Percentiles rank a stretch among this genome's conserved stretches.
These are phyloP conservation scores for Chelon labrosus DNA, from an alignment of 2,797 vertebrate genomes.

Conservation along the genomic window DNA sequence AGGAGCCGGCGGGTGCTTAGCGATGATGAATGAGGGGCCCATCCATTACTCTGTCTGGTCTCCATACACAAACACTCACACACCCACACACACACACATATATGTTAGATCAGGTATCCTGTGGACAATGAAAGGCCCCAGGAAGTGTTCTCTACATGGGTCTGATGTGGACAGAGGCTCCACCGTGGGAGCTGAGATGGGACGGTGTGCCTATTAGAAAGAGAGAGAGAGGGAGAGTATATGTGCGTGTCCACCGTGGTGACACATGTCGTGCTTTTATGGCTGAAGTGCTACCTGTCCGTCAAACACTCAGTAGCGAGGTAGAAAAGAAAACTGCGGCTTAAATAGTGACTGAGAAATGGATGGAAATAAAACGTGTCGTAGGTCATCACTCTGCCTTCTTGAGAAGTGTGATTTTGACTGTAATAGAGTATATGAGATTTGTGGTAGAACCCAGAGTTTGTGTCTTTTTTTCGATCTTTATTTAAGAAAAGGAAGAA, in stretches of 20 bases:
- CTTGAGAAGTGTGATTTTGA: too few species aligned
- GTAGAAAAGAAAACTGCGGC: neutral
- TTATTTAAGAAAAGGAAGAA: too few species aligned
- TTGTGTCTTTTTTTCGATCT: neutral
- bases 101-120: slow-evolving; percentile 66
- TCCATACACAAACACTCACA: slow-evolving; percentile 41
- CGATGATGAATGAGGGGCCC: slow-evolving; percentile 62
- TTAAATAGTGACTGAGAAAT: neutral
- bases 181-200: slow-evolving; percentile 23
- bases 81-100: slow-evolving; percentile 39
- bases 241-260: slow-evolving; percentile 5
- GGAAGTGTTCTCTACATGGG: slow-evolving; percentile 42
- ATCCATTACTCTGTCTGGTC: slow-evolving; percentile 52
- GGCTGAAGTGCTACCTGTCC: slow-evolving; percentile 38
- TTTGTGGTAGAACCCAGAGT: neutral
- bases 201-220: slow-evolving; percentile 10
- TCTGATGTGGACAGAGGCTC: slow-evolving; percentile 43
- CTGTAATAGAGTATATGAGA: too few species aligned
- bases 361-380: too few species aligned
- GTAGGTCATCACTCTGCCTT: too few species aligned
- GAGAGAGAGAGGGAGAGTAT: neutral
- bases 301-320: slow-evolving; percentile 7
- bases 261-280: slow-evolving; percentile 43
- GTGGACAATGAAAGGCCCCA: slow-evolving; percentile 61
- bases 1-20: slow-evolving; percentile 50